Percentiles rank a stretch among this genome's conserved stretches.
Conservation (phyloP, 2,888 invertebrate species). For the Ramazzottius varieornatus region DNA sequence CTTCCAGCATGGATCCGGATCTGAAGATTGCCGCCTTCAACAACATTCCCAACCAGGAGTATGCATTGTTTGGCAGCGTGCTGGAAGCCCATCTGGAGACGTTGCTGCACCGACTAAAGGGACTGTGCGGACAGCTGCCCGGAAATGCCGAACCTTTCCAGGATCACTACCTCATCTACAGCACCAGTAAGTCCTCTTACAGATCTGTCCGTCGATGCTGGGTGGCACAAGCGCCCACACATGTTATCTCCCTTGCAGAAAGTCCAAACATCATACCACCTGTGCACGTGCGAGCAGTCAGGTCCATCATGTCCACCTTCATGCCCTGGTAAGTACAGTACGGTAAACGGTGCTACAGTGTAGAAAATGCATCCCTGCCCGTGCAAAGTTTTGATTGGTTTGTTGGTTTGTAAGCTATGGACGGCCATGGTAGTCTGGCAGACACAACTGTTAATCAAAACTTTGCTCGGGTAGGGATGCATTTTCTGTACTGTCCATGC, state of each 20-base stretch:
- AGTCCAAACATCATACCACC: background rate
- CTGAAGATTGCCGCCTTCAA: background rate
- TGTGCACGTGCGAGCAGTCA: background rate
- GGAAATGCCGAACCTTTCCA: background rate
- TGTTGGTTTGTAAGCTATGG: too few species aligned
- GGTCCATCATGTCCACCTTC: background rate
- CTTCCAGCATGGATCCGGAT: background rate
- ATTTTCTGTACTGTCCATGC: too few species aligned
- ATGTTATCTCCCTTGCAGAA: too few species aligned
- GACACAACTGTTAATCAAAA: too few species aligned
- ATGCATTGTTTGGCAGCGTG: background rate
- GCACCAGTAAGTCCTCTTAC: background rate
- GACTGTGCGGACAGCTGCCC: background rate
- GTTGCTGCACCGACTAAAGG: background rate
- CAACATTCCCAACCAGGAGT: conserved; percentile 2
- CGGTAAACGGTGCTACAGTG: too few species aligned
- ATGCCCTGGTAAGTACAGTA: background rate
- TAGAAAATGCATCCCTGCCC: too few species aligned
- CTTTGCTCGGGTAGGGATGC: too few species aligned
- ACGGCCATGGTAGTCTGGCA: too few species aligned
- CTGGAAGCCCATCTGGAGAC: background rate
- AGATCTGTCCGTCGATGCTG: too few species aligned
- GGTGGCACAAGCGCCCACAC: too few species aligned
- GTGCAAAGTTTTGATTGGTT: too few species aligned
- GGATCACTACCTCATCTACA: background rate